phyloP scores from a whole-genome alignment of 1,140 invertebrate species.

The Oryctes rhinoceros region DNA sequence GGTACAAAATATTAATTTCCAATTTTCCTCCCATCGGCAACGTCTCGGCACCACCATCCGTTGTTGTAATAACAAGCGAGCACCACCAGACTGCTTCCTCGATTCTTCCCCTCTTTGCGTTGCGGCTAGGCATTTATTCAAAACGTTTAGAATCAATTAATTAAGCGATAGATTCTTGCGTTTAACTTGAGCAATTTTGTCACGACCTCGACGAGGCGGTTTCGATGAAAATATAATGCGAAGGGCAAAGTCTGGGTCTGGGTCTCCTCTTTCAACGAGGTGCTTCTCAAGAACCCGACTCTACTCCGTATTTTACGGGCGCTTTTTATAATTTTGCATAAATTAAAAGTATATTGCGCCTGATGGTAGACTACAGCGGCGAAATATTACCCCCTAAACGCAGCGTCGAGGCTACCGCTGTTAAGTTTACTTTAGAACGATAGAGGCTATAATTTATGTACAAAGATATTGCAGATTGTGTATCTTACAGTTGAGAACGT shows the following conservation, averaged over 20 bases:
- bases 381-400: neutral
- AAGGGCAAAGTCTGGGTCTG: neutral
- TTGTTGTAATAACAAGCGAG: too few relatives aligned
- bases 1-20: slow-evolving; percentile 15
- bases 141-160: slow-evolving; percentile 14
- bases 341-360: neutral
- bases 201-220: neutral
- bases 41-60: too few relatives aligned
- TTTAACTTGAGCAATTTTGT: neutral
- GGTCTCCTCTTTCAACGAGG: neutral
- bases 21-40: neutral
- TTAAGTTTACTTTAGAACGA: too few relatives aligned
- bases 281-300: neutral
- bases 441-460: too few relatives aligned
- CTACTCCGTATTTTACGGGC: neutral
- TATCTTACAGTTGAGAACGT: too few relatives aligned
- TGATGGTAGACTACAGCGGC: neutral
- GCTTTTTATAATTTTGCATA: slow-evolving; percentile 11
- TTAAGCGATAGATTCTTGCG: neutral
- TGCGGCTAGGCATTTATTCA: neutral
- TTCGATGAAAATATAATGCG: neutral
- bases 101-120: neutral
- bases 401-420: too few relatives aligned
- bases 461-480: too few relatives aligned
- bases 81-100: too few relatives aligned